Percentiles rank a stretch among this genome's conserved stretches.
Conservation (phyloP, 2,113 vertebrate species). For the Hyaena hyaena region DNA sequence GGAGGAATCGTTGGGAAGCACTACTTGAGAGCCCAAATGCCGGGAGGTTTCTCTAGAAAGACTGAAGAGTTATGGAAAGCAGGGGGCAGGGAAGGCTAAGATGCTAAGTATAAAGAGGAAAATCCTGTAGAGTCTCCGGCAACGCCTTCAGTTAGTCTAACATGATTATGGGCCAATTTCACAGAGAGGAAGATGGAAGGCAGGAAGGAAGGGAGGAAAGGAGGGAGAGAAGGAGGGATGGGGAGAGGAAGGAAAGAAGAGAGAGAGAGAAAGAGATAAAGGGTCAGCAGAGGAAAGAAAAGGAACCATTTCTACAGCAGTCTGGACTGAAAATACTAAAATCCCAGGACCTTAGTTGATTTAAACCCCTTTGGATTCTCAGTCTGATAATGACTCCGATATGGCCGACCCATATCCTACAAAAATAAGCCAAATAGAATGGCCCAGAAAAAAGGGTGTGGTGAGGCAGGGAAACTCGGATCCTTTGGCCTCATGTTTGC, state of each 20-base stretch:
- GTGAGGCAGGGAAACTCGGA: background rate
- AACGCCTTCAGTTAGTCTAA: background rate
- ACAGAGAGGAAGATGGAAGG: background rate
- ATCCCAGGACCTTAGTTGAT: background rate
- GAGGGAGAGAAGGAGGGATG: fast-evolving
- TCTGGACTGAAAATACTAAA: background rate
- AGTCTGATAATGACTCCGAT: background rate
- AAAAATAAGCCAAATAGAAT: background rate
- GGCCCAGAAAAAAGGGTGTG: background rate
- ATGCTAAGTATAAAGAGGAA: background rate
- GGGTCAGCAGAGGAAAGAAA: background rate
- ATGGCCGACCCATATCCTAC: background rate
- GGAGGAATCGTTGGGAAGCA: background rate
- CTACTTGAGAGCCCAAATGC: background rate
- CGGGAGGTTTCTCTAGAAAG: background rate
- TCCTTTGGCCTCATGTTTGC: fast-evolving
- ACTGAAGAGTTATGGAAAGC: background rate
- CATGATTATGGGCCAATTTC: background rate
- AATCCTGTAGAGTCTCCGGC: background rate
- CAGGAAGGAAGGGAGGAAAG: too few species aligned
- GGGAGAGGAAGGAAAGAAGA: too few species aligned
- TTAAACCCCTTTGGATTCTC: background rate
- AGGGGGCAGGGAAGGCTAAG: background rate
- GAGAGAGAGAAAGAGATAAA: background rate
- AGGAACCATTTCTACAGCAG: background rate